Base-by-base conservation (phyloP, 1,140 invertebrate species). In the Stratiolaelaps scimitus region DNA sequence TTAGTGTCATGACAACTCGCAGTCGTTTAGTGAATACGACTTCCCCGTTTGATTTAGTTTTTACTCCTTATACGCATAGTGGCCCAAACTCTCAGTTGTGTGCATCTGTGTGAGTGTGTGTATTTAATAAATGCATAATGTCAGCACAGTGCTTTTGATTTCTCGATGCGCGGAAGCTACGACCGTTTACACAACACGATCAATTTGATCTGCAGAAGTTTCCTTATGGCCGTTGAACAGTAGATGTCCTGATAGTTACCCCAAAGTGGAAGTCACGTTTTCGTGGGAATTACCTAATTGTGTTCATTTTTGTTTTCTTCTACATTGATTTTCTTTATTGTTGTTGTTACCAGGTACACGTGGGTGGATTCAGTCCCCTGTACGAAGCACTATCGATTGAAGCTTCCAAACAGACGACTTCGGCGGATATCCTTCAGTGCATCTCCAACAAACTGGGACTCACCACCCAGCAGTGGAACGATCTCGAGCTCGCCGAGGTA, bases 401-500 rank as follows among this genome's bases (percentile, higher is more conserved):
- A 79, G 89, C 89, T 23, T 88, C 88, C 67, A 92, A 93, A 75
- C 85, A 88, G 73, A 92, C 89, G 48, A 85, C 85, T 65, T 87
- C 89, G 2, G 84, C 87, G 68, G 89, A 93, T 76, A 90, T 94
- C 72, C 85, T 92, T 44, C 81, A 82, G 67, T 89, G 88, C 73
- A 92, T 91, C 67, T 85, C 85, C 47, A 85, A 89, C 69, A 81
- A 85, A 71, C 77, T 89, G 20, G 80, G 80, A 65, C 80, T 92
- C 60, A 67, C 69, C 28, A 40, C 53, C 17, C 79, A 79, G 69
- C 81, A 80, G 71, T 78, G 83, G 73, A 76, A 80, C 69, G 83
- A 84, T 67, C 93, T 87, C 76, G 90, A 94, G 77, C 77, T 95
- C 72, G 89, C 89, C 30, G 92, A 96, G 79, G 90, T 94, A 17